Conservation (phyloP, 1,140 invertebrate genomes). For the Panagrolaimus sp. region DNA sequence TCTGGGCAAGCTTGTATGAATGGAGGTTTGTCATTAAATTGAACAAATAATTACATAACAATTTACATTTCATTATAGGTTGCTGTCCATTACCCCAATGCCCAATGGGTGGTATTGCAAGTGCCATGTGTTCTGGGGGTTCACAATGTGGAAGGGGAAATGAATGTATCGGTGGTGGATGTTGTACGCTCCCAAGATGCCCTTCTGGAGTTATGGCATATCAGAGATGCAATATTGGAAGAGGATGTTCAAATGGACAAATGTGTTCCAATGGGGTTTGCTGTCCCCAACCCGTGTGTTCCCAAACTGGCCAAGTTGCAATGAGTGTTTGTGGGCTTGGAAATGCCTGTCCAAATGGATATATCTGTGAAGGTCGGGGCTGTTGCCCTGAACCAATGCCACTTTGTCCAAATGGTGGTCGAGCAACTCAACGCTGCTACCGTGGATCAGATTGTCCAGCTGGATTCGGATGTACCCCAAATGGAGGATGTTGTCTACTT, state of each 20-base stretch:
- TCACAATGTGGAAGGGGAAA: constrained; percentile 23
- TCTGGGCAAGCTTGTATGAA: constrained; percentile 12
- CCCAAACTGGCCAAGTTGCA: constrained; percentile 37
- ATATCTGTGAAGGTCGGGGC: constrained; percentile 49
- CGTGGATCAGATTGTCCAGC: constrained; percentile 50
- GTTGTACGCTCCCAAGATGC: constrained; percentile 31
- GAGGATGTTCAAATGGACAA: constrained; percentile 25
- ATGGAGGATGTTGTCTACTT: constrained; percentile 51
- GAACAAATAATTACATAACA: neutral
- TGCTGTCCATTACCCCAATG: constrained; percentile 26
- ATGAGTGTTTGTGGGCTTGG: constrained; percentile 45
- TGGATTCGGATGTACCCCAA: constrained; percentile 47
- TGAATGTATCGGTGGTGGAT: constrained; percentile 44
- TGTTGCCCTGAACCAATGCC: constrained; percentile 52
- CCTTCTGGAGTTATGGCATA: constrained; percentile 21
- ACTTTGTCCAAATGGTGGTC: constrained; percentile 48
- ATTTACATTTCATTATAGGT: neutral
- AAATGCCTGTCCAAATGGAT: constrained; percentile 49
- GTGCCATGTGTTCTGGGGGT: constrained; percentile 6
- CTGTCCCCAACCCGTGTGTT: constrained; percentile 48
- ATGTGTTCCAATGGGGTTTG: constrained; percentile 49
- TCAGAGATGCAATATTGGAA: constrained; percentile 16
- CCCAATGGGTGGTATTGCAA: constrained; percentile 20
- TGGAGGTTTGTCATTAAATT: too few relatives aligned
- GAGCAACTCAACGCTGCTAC: constrained; percentile 39